Percentiles rank a stretch among this genome's conserved stretches.
Conservation (phyloP, 1,140 invertebrate genomes). For the Branchinecta lindahli region DNA sequence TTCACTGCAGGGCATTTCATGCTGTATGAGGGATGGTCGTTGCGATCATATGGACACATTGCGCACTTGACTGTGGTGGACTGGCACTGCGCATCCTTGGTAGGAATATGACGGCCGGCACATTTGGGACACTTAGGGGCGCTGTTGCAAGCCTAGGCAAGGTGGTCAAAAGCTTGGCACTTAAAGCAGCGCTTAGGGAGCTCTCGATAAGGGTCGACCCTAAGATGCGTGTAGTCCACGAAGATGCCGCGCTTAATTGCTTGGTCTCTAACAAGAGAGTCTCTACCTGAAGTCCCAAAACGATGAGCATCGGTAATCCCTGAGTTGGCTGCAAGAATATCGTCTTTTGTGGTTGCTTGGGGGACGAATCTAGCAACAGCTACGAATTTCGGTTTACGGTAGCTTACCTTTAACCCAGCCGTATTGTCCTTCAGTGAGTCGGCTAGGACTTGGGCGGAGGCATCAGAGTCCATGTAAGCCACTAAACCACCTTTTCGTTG, state of each 20-base stretch:
- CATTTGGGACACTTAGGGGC: conserved; percentile 3
- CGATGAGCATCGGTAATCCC: not conserved
- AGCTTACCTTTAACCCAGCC: not conserved
- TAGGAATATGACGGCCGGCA: not conserved
- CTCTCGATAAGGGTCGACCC: too few relatives aligned
- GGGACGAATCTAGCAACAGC: not conserved
- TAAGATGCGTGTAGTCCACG: too few relatives aligned
- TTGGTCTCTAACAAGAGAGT: conserved; percentile 8
- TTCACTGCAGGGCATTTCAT: not conserved
- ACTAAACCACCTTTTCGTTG: conserved; percentile 5
- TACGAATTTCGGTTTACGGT: not conserved
- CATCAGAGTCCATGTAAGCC: not conserved
- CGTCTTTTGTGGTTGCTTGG: conserved; percentile 7
- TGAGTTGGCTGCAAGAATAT: not conserved
- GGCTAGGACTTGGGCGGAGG: conserved; percentile 3
- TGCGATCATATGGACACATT: too few relatives aligned
- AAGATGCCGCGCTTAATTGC: not conserved
- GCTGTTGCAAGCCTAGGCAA: not conserved
- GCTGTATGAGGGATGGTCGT: not conserved
- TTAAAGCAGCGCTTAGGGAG: too few relatives aligned
- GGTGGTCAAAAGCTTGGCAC: too few relatives aligned
- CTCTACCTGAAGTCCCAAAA: conserved; percentile 4
- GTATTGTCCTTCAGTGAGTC: conserved; percentile 5
- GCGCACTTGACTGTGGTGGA: too few relatives aligned
- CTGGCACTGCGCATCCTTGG: too few relatives aligned